Evolutionary conservation across 1,140 invertebrate species (phyloP).

Genomic region (Anoplolepis gracilipes): DNA sequence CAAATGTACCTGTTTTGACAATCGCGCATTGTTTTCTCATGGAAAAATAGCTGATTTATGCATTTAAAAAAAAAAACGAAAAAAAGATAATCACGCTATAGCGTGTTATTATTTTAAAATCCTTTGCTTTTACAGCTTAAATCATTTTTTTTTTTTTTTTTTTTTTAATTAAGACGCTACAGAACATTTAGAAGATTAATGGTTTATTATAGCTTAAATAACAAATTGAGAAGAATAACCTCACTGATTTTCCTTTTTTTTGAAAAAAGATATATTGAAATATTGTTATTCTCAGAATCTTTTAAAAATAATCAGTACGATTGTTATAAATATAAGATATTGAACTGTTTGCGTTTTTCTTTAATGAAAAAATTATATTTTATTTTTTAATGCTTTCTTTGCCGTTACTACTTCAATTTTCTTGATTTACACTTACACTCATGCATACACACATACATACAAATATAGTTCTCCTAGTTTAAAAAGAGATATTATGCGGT

Average conservation of each 20-base stretch:
- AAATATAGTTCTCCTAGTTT: not conserved
- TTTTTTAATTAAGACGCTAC: too few relatives aligned
- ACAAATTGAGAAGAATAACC: too few relatives aligned
- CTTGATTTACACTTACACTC: too few relatives aligned
- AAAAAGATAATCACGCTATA: too few relatives aligned
- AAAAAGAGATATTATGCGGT: conserved; percentile 53
- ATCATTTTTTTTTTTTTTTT: too few relatives aligned
- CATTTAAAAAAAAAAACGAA: too few relatives aligned
- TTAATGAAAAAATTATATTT: not conserved
- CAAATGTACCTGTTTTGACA: not conserved
- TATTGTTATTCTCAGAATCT: not conserved
- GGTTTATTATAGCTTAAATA: too few relatives aligned
- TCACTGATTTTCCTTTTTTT: too few relatives aligned
- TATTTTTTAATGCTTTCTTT: conserved; percentile 17
- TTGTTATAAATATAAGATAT: not conserved
- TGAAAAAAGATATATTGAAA: too few relatives aligned
- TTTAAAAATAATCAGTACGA: not conserved
- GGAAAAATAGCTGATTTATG: not conserved
- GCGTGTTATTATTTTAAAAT: too few relatives aligned
- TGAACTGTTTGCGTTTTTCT: not conserved
- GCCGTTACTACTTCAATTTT: not conserved
- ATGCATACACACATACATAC: not conserved
- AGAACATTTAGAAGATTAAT: too few relatives aligned
- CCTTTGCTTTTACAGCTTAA: too few relatives aligned
- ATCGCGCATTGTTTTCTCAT: not conserved